These are phyloP conservation scores for Aplocera efformata DNA, from an alignment of 2,888 invertebrate species.

Conservation along the genomic window DNA sequence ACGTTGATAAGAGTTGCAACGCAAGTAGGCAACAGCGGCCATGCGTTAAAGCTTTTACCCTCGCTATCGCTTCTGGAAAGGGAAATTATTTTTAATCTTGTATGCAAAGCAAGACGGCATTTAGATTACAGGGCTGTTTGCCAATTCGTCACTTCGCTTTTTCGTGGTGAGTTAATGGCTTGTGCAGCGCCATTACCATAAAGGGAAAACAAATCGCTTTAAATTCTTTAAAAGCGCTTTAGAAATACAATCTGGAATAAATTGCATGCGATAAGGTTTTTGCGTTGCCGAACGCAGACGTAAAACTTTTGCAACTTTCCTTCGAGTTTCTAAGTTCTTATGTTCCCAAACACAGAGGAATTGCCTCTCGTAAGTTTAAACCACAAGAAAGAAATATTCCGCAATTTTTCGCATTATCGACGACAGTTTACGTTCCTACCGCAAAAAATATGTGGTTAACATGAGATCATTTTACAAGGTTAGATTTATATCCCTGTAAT, in stretches of 20 bases:
- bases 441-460: no score
- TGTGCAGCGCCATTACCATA: slow-evolving; percentile 11
- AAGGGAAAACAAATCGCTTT: slow-evolving; percentile 1
- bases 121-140: slow-evolving; percentile 5
- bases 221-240: not conserved
- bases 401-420: no score
- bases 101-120: slow-evolving; percentile 6
- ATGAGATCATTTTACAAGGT: no score
- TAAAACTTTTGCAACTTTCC: not conserved
- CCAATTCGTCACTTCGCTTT: slow-evolving; percentile 5
- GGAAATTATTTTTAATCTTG: no score
- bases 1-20: no score
- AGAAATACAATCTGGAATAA: not conserved
- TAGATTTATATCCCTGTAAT: no score
- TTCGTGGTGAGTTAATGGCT: slow-evolving; percentile 10
- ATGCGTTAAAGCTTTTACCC: no score
- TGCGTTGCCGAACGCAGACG: slow-evolving; percentile 1
- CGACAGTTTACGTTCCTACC: no score
- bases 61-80: no score
- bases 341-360: not conserved
- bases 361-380: no score
- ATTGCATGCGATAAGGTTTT: slow-evolving; percentile 1
- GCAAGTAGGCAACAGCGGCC: no score
- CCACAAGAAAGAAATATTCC: no score
- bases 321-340: slow-evolving; percentile 4